Evolutionary conservation across 2,797 vertebrate species (phyloP).

Genomic region (Sebastes paucispinis): DNA sequence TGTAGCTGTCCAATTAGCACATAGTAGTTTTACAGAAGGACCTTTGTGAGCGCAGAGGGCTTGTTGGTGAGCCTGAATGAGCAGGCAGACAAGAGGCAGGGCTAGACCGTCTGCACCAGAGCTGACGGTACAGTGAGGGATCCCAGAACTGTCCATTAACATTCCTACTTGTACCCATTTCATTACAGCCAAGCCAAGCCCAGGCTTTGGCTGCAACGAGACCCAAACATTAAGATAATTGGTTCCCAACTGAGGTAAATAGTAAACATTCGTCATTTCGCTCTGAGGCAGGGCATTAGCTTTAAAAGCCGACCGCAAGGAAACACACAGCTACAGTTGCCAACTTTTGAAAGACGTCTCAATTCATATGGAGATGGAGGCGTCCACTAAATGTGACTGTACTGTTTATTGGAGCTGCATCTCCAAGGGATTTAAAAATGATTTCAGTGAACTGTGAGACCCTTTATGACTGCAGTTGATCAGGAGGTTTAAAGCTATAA

Average conservation of each 20-base stretch:
- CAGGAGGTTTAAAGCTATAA: not conserved
- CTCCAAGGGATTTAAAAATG: constrained; percentile 17
- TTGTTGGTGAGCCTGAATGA: constrained; percentile 45
- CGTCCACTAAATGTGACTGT: not conserved
- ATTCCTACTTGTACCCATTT: constrained; percentile 58
- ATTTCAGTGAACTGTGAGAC: not conserved
- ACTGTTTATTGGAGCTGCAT: not conserved
- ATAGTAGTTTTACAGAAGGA: constrained; percentile 52
- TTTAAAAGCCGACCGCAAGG: constrained; percentile 17
- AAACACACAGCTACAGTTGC: constrained; percentile 15
- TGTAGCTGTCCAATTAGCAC: constrained; percentile 57
- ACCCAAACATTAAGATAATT: constrained; percentile 67
- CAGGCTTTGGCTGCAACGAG: constrained; percentile 20
- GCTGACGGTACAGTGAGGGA: constrained; percentile 27
- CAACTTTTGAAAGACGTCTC: constrained; percentile 38
- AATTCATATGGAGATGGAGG: constrained; percentile 21
- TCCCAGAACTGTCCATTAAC: constrained; percentile 64
- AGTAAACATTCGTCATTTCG: constrained; percentile 55
- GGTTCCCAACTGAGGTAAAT: constrained; percentile 60
- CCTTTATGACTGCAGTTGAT: not conserved
- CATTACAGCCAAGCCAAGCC: constrained; percentile 36
- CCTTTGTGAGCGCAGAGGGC: constrained; percentile 52
- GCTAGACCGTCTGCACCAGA: constrained; percentile 25
- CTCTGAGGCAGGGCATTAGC: constrained; percentile 39
- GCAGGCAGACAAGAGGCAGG: constrained; percentile 33